A percentile compares a stretch with the other conserved stretches of the same genome.
These are phyloP conservation scores for Strigamia maritima DNA, from an alignment of 2,888 invertebrate species.

Conservation along the genomic window DNA sequence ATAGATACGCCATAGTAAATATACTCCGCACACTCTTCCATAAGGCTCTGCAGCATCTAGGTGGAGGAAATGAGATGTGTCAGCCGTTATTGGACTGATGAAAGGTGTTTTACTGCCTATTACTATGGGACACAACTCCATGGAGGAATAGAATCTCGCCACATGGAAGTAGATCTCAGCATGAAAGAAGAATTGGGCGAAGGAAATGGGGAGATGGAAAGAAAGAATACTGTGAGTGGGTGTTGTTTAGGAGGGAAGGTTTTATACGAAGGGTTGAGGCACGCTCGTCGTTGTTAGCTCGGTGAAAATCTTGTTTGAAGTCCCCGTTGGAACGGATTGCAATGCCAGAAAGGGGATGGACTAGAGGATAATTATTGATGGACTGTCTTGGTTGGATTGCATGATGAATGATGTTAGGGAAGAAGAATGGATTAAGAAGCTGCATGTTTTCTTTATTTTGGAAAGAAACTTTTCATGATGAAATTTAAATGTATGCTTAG, in stretches of 20 bases:
- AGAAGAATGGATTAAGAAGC: no score
- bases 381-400: neutral
- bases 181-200: neutral
- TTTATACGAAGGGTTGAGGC: neutral
- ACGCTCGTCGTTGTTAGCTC: neutral
- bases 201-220: neutral
- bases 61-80: neutral
- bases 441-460: no score
- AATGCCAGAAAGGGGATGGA: neutral
- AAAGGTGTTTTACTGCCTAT: conserved; percentile 23
- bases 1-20: neutral
- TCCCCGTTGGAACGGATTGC: neutral
- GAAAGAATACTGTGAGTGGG: neutral
- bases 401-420: no score
- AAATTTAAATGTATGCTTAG: no score
- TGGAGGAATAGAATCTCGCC: neutral
- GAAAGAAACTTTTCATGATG: no score
- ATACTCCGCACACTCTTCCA: neutral
- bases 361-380: neutral
- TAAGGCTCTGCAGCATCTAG: neutral
- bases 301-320: neutral
- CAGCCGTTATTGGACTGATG: conserved; percentile 16
- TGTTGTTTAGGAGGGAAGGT: neutral
- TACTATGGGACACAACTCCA: conserved; percentile 11
- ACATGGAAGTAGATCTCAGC: neutral